Evolutionary conservation across 2,797 vertebrate species (phyloP).

Genomic region (Champsocephalus gunnari): DNA sequence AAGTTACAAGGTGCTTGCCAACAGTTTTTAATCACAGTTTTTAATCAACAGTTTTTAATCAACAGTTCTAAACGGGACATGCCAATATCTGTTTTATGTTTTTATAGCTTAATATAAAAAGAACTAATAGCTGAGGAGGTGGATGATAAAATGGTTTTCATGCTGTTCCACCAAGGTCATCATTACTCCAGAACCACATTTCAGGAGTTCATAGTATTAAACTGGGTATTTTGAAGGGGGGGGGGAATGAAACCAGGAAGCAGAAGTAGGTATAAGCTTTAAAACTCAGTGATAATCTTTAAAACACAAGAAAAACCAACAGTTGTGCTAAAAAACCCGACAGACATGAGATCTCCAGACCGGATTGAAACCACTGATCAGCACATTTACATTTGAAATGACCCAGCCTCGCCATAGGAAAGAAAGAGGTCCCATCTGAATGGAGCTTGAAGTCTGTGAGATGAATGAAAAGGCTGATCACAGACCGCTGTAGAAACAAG

Average conservation of each 20-base stretch:
- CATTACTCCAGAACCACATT: background rate
- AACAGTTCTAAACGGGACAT: constrained; percentile 10
- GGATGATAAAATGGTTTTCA: constrained; percentile 4
- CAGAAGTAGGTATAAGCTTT: too few relatives aligned
- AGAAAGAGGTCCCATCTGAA: background rate
- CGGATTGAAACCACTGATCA: constrained; percentile 13
- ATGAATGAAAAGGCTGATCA: constrained; percentile 16
- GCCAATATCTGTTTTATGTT: background rate
- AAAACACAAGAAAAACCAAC: background rate
- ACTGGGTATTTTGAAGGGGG: too few relatives aligned
- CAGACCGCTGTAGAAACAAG: constrained; percentile 7
- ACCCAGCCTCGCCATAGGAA: background rate
- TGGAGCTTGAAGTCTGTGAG: background rate
- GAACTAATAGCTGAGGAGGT: background rate
- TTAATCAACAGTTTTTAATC: constrained; percentile 28
- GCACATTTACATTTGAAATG: constrained; percentile 6
- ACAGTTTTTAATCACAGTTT: constrained; percentile 24
- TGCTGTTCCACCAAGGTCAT: background rate
- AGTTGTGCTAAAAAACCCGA: background rate
- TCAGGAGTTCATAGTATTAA: background rate
- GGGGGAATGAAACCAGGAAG: too few relatives aligned
- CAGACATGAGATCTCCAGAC: background rate
- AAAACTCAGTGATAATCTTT: background rate
- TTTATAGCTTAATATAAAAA: constrained; percentile 19
- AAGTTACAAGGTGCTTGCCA: background rate